Evolutionary conservation across 1,140 invertebrate species (phyloP).

Genomic region (Pinna nobilis): DNA sequence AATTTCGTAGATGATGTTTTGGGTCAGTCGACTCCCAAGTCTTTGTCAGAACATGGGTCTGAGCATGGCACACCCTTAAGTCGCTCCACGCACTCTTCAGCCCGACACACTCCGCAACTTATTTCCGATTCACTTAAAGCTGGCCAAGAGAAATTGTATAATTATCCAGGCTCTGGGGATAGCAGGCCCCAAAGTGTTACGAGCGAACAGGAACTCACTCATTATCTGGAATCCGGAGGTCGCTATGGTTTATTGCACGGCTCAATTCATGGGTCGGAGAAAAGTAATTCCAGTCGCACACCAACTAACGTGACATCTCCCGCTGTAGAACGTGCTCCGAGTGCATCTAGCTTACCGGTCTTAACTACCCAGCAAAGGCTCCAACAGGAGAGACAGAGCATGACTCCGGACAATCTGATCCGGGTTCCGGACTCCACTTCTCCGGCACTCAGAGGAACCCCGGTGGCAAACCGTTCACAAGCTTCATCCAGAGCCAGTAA

Average conservation of each 20-base stretch:
- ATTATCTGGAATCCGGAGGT: slow-evolving; percentile 46
- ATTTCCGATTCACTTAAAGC: slow-evolving; percentile 33
- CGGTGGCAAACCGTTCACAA: slow-evolving; percentile 6
- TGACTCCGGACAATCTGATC: slow-evolving; percentile 55
- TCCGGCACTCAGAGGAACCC: slow-evolving; percentile 1
- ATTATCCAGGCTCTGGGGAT: slow-evolving; percentile 13
- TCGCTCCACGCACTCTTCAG: slow-evolving; percentile 31
- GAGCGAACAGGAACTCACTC: slow-evolving; percentile 65
- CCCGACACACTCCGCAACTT: slow-evolving; percentile 45
- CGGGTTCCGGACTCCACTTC: slow-evolving; percentile 44
- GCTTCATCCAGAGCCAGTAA: slow-evolving; percentile 46
- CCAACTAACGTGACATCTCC: slow-evolving; percentile 1
- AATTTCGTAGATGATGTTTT: slow-evolving; percentile 40
- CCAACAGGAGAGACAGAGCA: slow-evolving; percentile 46
- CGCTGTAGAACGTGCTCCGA: slow-evolving; percentile 34
- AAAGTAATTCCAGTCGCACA: slow-evolving; percentile 19
- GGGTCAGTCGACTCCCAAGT: slow-evolving; percentile 31
- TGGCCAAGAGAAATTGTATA: slow-evolving; percentile 55
- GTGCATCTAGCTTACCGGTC: slow-evolving; percentile 55
- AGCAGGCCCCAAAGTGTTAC: slow-evolving; percentile 54
- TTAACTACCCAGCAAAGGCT: slow-evolving; percentile 43
- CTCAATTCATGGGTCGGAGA: slow-evolving; percentile 16
- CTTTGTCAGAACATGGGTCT: slow-evolving; percentile 32
- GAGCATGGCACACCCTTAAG: slow-evolving; percentile 29
- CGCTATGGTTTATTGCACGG: neutral